phyloP scores from a whole-genome alignment of 2,113 vertebrate species.

The Pitta sordida region DNA sequence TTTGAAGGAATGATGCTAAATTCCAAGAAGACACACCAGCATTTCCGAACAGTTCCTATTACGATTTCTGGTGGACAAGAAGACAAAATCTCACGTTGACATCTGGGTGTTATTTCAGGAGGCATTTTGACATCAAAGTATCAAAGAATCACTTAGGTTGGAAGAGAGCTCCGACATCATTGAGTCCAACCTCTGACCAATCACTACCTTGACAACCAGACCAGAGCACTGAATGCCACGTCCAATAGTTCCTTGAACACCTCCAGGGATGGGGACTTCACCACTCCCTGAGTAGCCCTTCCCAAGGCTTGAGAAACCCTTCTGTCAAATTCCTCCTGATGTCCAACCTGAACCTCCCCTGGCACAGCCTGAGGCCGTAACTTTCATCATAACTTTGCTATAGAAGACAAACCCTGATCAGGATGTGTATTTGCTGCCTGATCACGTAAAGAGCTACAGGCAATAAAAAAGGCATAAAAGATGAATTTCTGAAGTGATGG shows the following conservation, averaged over 20 bases:
- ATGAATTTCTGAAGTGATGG: neutral
- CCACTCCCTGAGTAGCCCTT: neutral
- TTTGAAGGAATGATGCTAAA: neutral
- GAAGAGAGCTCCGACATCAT: neutral
- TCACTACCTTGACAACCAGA: neutral
- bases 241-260: neutral
- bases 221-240: neutral
- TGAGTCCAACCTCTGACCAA: neutral
- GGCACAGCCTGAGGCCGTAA: neutral
- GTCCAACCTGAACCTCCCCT: neutral
- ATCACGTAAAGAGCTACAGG: neutral
- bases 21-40: neutral
- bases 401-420: neutral
- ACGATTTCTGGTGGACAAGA: neutral
- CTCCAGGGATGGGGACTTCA: neutral
- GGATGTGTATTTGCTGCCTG: neutral
- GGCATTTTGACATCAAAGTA: neutral
- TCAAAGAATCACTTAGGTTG: neutral
- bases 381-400: neutral
- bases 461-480: neutral
- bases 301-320: neutral
- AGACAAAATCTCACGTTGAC: accelerated
- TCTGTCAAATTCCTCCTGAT: neutral
- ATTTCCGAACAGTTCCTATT: neutral
- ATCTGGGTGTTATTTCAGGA: neutral